A percentile compares a stretch with the other conserved stretches of the same genome.
Evolutionary conservation across 2,797 vertebrate species (phyloP).

Genomic region (Pachyuromys duprasi): DNA sequence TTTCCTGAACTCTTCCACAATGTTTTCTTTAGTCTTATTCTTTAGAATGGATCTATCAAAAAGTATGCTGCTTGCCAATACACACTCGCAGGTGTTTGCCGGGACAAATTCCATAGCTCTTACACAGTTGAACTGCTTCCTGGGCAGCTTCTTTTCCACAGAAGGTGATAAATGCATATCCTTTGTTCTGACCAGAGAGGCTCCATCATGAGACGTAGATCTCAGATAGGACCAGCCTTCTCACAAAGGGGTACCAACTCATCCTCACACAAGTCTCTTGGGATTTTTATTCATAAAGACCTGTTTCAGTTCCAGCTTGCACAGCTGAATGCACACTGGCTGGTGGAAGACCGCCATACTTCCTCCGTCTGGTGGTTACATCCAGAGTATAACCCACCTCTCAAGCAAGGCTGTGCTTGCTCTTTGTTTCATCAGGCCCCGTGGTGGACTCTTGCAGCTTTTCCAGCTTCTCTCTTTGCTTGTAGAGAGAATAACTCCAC

Average conservation of each 20-base stretch:
- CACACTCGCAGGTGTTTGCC: not conserved
- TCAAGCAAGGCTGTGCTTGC: constrained; percentile 98
- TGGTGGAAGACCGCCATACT: constrained; percentile 97
- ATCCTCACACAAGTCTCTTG: constrained; percentile 97
- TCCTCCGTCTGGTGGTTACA: constrained; percentile 97
- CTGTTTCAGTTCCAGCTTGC: constrained; percentile 97
- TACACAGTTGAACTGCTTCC: constrained; percentile 97
- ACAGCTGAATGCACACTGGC: constrained; percentile 93
- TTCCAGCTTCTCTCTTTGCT: constrained; percentile 98
- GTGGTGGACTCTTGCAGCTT: constrained; percentile 98
- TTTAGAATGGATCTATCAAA: constrained; percentile 94
- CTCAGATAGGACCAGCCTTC: constrained; percentile 97
- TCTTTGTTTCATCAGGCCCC: constrained; percentile 97
- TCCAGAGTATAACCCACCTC: constrained; percentile 96
- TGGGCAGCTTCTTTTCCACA: constrained; percentile 98
- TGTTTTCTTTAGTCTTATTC: not conserved
- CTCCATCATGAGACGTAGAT: constrained; percentile 99
- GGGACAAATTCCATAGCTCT: not conserved
- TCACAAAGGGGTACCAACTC: constrained; percentile 98
- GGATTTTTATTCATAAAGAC: constrained; percentile 99
- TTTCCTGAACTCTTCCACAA: constrained; percentile 80
- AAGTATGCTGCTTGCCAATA: not conserved
- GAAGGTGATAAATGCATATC: constrained; percentile 98
- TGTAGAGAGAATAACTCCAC: constrained; percentile 98
- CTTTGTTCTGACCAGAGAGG: constrained; percentile 97